Conservation (phyloP, 2,888 invertebrate species). For the Drosophila lutescens region DNA sequence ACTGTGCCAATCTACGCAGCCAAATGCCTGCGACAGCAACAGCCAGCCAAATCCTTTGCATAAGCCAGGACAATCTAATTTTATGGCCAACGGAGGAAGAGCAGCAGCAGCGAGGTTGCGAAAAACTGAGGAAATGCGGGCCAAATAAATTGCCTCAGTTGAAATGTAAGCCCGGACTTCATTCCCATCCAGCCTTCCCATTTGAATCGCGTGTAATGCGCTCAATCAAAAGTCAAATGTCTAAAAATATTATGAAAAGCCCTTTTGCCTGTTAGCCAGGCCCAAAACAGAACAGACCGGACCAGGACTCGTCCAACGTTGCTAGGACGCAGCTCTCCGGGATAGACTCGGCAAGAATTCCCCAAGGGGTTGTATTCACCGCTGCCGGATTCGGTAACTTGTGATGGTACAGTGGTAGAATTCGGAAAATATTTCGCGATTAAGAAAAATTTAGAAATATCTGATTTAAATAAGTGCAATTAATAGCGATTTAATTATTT, state of each 20-base stretch:
- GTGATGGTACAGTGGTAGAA: conserved; percentile 22
- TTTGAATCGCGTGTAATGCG: conserved; percentile 70
- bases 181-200: conserved; percentile 11
- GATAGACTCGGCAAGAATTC: conserved; percentile 18
- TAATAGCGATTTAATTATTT: too few relatives aligned
- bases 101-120: neutral
- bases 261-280: conserved; percentile 52
- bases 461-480: too few relatives aligned
- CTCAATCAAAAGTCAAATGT: conserved; percentile 80
- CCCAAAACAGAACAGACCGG: conserved; percentile 24
- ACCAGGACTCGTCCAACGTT: conserved; percentile 23
- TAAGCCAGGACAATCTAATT: conserved; percentile 79
- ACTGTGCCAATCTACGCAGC: conserved; percentile 50
- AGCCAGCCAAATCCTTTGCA: conserved; percentile 56
- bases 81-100: conserved; percentile 53
- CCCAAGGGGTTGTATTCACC: conserved; percentile 35
- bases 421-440: too few relatives aligned
- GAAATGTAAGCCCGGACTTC: conserved; percentile 64
- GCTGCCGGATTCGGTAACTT: neutral
- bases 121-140: conserved; percentile 45
- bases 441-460: too few relatives aligned
- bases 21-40: conserved; percentile 33
- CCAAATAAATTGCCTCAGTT: conserved; percentile 75
- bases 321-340: conserved; percentile 32
- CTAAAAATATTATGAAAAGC: conserved; percentile 81